Conservation (phyloP, 2,888 invertebrate genomes). For the Netelia virgata region DNA sequence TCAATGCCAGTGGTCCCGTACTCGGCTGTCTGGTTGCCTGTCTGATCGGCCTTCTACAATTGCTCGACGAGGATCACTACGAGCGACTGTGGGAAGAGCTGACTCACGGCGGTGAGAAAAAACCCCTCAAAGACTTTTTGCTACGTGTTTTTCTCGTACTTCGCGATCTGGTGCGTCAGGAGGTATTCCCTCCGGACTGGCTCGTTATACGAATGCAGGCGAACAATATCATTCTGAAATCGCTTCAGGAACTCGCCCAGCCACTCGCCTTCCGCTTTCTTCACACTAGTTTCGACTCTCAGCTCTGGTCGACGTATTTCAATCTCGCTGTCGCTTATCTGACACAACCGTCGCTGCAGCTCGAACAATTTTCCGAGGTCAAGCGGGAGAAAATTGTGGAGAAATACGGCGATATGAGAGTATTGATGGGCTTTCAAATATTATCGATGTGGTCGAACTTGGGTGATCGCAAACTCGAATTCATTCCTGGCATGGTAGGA, state of each 20-base stretch:
- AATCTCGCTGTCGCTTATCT: slow-evolving; percentile 92
- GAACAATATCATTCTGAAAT: slow-evolving; percentile 93
- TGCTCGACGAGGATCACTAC: slow-evolving; percentile 95
- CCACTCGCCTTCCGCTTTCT: slow-evolving; percentile 94
- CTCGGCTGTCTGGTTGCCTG: slow-evolving; percentile 94
- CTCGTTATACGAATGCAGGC: slow-evolving; percentile 94
- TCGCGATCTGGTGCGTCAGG: slow-evolving; percentile 91
- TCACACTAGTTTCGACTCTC: slow-evolving; percentile 86
- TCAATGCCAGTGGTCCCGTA: slow-evolving; percentile 91
- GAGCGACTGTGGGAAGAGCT: slow-evolving; percentile 94
- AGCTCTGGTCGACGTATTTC: slow-evolving; percentile 92
- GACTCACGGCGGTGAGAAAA: slow-evolving; percentile 88
- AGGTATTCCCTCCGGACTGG: slow-evolving; percentile 95
- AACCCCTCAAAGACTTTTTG: slow-evolving; percentile 94
- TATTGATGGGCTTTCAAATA: slow-evolving; percentile 96
- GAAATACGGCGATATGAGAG: slow-evolving; percentile 95
- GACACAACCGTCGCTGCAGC: slow-evolving; percentile 92
- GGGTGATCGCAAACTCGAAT: slow-evolving; percentile 94
- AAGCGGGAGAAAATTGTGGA: slow-evolving; percentile 92
- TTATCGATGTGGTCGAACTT: slow-evolving; percentile 96
- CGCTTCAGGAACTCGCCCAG: slow-evolving; percentile 95
- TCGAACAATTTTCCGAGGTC: slow-evolving; percentile 93
- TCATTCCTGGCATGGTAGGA: slow-evolving; percentile 97
- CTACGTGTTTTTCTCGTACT: slow-evolving; percentile 93
- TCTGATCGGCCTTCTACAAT: slow-evolving; percentile 93